Evolutionary conservation across 2,113 vertebrate species (phyloP), one percentile per base, ranked within the genome.

Genomic region (Rattus rattus): DNA sequence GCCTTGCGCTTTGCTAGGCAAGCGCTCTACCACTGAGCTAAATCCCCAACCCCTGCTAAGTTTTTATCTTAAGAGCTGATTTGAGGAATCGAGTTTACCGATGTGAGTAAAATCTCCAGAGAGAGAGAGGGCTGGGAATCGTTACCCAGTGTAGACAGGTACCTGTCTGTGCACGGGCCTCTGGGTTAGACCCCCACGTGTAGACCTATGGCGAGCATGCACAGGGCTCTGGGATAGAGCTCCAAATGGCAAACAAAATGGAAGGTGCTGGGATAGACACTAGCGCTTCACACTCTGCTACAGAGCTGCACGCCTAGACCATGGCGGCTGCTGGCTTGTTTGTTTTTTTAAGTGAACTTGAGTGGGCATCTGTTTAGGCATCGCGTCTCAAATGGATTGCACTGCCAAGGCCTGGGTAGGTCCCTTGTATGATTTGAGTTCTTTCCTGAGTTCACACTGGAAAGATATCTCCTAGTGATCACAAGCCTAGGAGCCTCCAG

Each of bases 71-170:
- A 95, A 47, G 19, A 84, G 39, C 28, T 83, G 88, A 75, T 80
- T 88, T 90, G 76, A 93, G 30, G 63, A 47, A 33, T 63, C 28
- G 72, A 24, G 83, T 77, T 97, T 59, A 93, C 5, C 19, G 28
- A 80, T 72, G 54, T 65, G 70, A 93, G 39, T 39, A 81, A 95
- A 95, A 85, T 43, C 59, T 94, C 17, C 2, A 92, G 43, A 43
- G 43, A 43, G 43, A 43, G 56, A 11, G 28, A 36, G 17, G 56
- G 2, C 54, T 65, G 19, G 9, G 8, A 36, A 5, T 28, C 19
- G 2, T 26, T 67, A 28, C 59, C 75, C 47, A 76, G 22, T 67
- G 13, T 26, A 13, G 28, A 85, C 16, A 1, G 30, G 16, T 26
- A 52, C 13, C 20, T 36, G 20, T 14, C 1, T 43, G 7, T 2